Evolutionary conservation across 2,888 invertebrate species (phyloP), one percentile per base, ranked within the genome.

Genomic region (Incurvaria masculella): DNA sequence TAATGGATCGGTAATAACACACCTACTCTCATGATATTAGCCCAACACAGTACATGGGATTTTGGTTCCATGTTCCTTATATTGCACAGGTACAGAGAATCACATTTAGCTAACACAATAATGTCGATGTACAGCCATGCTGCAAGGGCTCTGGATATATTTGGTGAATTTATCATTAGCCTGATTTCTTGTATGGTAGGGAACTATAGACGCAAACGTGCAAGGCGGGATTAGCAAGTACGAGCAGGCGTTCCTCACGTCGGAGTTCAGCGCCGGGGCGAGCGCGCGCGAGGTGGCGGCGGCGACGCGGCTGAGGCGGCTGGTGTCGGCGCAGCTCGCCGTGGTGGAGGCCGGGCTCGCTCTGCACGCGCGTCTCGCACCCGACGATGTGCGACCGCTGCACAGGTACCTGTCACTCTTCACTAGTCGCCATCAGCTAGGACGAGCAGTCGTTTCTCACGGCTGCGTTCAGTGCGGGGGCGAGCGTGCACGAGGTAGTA

Each of bases 171-270:
- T 43, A n/a, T 21, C 21, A 21, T 5, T 21, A 21, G 4, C 18
- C n/a, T 2, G 2, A 27, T 14, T 16, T 41, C 47, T 43, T 47
- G 11, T 27, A 44, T 52, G 55, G 21, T 63, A 80, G 63, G 97
- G 97, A 2, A 93, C 95, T 26, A 94, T 97, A 55, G 96, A 97
- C 71, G 96, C 97, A 0, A 95, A 94, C 61, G 97, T 97, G 0
- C 94, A 94, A 83, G 94, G 97, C 2, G 97, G 97, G 14, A 89
- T 95, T 51, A 87, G 91, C 44, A 97, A 96, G 66, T 97, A 97
- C 65, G 94, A 96, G 64, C 94, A 94, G 59, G 95, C 97, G 0
- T 97, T 97, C 69, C 87, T 97, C 52, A 88, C 87, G 0, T 81
- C 87, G 10, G 93, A 94, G 57, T 96, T 92, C 56, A 62, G 63